These are phyloP conservation scores for Esox masquinongy DNA, from an alignment of 2,797 vertebrate genomes.

Conservation along the genomic window DNA sequence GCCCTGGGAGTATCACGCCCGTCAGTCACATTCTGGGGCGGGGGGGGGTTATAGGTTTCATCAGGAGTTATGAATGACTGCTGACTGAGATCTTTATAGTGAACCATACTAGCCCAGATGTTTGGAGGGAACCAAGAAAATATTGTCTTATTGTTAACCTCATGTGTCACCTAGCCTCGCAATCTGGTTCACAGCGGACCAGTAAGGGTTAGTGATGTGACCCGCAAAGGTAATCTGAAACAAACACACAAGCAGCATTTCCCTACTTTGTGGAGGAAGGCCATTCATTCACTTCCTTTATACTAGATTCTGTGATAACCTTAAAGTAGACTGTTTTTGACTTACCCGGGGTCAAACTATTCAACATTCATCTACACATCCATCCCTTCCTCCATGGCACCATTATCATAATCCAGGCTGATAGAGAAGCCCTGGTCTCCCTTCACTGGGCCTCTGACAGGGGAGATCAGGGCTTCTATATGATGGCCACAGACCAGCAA, in stretches of 20 bases:
- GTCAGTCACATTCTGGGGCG: no score
- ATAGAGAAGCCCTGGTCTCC: not conserved
- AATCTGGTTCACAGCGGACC: conserved; percentile 35
- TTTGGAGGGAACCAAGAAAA: conserved; percentile 52
- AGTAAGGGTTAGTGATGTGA: conserved; percentile 26
- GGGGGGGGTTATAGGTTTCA: conserved; percentile 1
- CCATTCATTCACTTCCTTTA: conserved; percentile 69
- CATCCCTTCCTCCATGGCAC: conserved; percentile 11
- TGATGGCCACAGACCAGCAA: not conserved
- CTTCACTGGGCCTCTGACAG: not conserved
- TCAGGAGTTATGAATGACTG: conserved; percentile 13
- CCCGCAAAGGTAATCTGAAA: conserved; percentile 49
- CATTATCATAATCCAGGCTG: conserved; percentile 17
- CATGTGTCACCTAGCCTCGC: conserved; percentile 26
- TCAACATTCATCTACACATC: not conserved
- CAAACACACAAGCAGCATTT: conserved; percentile 61
- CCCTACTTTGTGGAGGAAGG: conserved; percentile 62
- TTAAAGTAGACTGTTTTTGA: conserved; percentile 10
- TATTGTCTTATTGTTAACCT: conserved; percentile 48
- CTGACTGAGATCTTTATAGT: conserved; percentile 42
- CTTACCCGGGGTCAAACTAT: not conserved
- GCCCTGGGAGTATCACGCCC: not conserved
- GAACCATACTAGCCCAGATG: conserved; percentile 47
- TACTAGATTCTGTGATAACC: conserved; percentile 51
- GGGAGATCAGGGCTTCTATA: no score